A percentile compares a stretch with the other conserved stretches of the same genome.
These are phyloP conservation scores for Rhogogaster chlorosoma DNA, from an alignment of 2,888 invertebrate genomes.

Conservation along the genomic window DNA sequence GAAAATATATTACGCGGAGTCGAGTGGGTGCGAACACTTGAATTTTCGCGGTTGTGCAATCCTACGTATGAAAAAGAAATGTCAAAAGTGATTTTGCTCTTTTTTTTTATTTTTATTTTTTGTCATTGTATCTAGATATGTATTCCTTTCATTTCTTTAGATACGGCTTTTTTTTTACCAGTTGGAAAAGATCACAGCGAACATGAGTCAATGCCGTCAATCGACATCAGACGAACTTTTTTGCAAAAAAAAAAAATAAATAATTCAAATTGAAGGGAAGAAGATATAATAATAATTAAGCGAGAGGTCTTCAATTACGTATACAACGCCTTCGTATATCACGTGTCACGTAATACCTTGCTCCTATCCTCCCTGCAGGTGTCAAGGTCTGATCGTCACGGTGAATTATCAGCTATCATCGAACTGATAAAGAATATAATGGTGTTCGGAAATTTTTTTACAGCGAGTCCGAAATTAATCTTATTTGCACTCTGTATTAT, in stretches of 20 bases:
- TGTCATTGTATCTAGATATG: background rate
- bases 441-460: background rate
- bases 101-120: background rate
- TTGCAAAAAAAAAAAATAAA: background rate
- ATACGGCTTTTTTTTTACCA: background rate
- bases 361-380: background rate
- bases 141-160: background rate
- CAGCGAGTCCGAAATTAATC: background rate
- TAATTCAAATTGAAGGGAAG: slow-evolving; percentile 18
- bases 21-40: background rate
- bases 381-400: background rate
- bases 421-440: background rate
- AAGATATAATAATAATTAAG: background rate
- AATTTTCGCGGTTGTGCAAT: background rate
- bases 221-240: background rate
- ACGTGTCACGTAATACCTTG: slow-evolving; percentile 15
- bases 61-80: background rate
- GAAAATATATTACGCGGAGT: background rate
- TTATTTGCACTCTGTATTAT: background rate
- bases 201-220: background rate
- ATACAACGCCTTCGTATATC: slow-evolving; percentile 9
- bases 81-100: background rate
- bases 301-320: slow-evolving; percentile 25
- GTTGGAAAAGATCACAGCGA: background rate
- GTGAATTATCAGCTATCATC: background rate